A percentile compares a stretch with the other conserved stretches of the same genome.
Evolutionary conservation across 2,888 invertebrate genomes (phyloP).

Genomic region (Limnephilus auricula): DNA sequence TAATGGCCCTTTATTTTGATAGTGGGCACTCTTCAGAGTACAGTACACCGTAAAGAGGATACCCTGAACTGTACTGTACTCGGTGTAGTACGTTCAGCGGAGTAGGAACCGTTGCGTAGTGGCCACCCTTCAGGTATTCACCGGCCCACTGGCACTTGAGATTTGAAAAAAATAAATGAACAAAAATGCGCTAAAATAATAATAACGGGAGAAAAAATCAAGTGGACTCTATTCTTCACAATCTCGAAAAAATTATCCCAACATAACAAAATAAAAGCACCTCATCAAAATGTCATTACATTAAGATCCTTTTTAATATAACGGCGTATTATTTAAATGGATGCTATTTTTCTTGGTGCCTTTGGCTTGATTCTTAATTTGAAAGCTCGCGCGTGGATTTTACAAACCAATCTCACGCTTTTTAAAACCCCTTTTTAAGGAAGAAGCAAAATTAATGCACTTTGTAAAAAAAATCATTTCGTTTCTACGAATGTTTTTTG

Average conservation of each 20-base stretch:
- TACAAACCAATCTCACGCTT: background rate
- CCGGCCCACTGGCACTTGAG: conserved; percentile 30
- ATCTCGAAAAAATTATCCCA: background rate
- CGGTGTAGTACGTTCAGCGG: background rate
- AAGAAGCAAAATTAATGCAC: background rate
- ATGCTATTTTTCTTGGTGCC: background rate
- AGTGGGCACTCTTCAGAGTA: background rate
- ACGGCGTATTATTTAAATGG: no score
- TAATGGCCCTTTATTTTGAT: background rate
- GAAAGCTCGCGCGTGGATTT: background rate
- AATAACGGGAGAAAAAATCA: conserved; percentile 37
- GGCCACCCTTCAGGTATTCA: background rate
- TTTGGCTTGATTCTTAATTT: background rate
- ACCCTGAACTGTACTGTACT: background rate
- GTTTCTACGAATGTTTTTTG: background rate
- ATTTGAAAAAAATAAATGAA: conserved; percentile 48
- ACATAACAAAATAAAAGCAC: background rate
- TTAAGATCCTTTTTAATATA: background rate
- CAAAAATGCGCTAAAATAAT: conserved; percentile 49
- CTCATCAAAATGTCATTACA: background rate
- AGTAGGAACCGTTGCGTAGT: background rate
- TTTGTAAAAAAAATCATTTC: background rate
- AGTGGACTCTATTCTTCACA: conserved; percentile 36
- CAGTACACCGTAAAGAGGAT: background rate
- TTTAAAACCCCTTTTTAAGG: background rate